Evolutionary conservation across 2,888 invertebrate genomes (phyloP), one percentile per base, ranked within the genome.

Genomic region (Meiosimyza platycephala): DNA sequence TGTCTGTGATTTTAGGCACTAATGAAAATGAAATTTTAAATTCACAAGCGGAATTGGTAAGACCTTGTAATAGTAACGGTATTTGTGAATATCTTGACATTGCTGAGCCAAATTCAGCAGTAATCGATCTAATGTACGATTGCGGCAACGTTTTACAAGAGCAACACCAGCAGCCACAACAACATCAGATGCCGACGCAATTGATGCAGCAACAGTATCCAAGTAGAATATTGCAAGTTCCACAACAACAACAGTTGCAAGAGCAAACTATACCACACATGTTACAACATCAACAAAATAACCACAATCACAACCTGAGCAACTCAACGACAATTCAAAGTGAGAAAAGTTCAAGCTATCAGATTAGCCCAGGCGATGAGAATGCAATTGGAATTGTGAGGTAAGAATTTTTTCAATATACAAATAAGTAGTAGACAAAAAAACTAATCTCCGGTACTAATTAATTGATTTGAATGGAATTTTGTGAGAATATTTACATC

Each of bases 281-380:
- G 16, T 64, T 64, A 55, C 75, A 75, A 6, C 74, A 76, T 0
- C 72, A 69, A 12, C 54, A 71, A 40, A 59, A 3, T 18, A 72
- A 74, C 60, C 72, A 72, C 22, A 78, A 76, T 65, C 75, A 77
- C 52, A 77, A 80, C 40, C 77, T 80, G n/a, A 76, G 78, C 15
- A 81, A 80, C 63, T 28, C 28, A 28, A 28, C 28, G 28, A 28
- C 4, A 28, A 28, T 28, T 3, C 81, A 80, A 51, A 79, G 79
- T 33, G 85, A 85, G 64, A 84, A 82, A 72, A 84, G 76, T 73
- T 78, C 82, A 47, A 83, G 85, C 71, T 85, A 82, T 76, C 84
- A 84, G 66, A 83, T 85, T 68, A 83, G 84, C 15, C 74, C 72
- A 6, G 72, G 81, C 11, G 84, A 83, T 64, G 80, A 84, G 33